Conservation (phyloP, 2,113 vertebrate species). For the Pontoporia blainvillei region DNA sequence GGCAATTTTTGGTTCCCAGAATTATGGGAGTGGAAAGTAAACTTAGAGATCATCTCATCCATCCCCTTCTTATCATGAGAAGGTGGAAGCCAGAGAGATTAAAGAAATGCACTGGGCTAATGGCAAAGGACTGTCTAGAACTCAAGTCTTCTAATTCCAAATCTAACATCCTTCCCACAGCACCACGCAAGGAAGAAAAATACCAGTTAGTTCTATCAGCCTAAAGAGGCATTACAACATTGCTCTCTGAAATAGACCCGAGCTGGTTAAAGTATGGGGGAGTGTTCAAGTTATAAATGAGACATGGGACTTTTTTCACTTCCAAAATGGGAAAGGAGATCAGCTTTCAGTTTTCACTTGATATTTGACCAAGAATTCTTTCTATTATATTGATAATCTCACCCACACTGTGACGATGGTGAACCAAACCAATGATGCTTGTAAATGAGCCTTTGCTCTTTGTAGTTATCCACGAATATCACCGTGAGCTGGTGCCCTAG, state of each 20-base stretch:
- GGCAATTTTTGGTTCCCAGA: constrained; percentile 62
- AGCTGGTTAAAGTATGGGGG: constrained; percentile 51
- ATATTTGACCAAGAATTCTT: not conserved
- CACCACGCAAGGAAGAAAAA: not conserved
- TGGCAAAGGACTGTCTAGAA: not conserved
- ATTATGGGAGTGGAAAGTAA: constrained; percentile 25
- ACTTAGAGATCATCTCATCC: not conserved
- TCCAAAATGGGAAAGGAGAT: not conserved
- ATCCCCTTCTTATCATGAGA: not conserved
- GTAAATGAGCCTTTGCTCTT: not conserved
- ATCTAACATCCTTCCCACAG: not conserved
- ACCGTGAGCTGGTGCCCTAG: not conserved
- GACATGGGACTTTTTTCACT: not conserved
- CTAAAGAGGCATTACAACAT: constrained; percentile 57
- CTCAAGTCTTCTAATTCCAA: not conserved
- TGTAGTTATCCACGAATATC: not conserved
- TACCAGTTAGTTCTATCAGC: constrained; percentile 52
- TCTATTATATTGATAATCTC: not conserved
- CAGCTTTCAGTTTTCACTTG: not conserved
- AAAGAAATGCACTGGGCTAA: not conserved
- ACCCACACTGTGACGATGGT: not conserved
- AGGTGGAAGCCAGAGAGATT: not conserved
- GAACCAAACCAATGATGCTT: not conserved
- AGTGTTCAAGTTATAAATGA: constrained; percentile 39
- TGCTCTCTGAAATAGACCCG: constrained; percentile 56